phyloP scores from a whole-genome alignment of 53 echinoderm and acorn worm genomes.

The Temnopleurus reevesii region DNA sequence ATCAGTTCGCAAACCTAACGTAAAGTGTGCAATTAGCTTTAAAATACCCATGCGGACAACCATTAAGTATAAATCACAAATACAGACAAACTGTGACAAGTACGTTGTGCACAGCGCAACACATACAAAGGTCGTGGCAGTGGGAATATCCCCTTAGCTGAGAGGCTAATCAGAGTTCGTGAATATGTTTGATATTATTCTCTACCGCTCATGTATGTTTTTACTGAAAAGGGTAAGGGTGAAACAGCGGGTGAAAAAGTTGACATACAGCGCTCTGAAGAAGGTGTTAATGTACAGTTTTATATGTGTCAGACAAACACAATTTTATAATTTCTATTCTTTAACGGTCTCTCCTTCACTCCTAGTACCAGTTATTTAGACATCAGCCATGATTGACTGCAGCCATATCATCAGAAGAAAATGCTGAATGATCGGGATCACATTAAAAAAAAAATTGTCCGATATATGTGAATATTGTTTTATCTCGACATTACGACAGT shows the following conservation, averaged over 20 bases:
- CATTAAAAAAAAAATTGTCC: no score
- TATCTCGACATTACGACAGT: no score
- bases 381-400: no score
- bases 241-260: background rate
- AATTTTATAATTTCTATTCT: no score
- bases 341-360: no score
- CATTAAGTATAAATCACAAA: background rate
- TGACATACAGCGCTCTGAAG: background rate
- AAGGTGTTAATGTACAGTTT: background rate
- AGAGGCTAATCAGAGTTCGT: background rate
- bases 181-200: background rate
- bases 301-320: background rate
- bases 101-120: background rate
- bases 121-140: background rate
- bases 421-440: no score
- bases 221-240: conserved; percentile 7
- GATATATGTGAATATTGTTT: no score
- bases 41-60: background rate
- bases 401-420: no score
- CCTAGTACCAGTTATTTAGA: no score
- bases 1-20: no score
- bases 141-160: background rate
- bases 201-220: background rate
- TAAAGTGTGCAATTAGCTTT: no score
- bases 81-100: background rate